Base-by-base conservation (phyloP, 2,113 vertebrate genomes). In the Amblyopsis rosae region DNA sequence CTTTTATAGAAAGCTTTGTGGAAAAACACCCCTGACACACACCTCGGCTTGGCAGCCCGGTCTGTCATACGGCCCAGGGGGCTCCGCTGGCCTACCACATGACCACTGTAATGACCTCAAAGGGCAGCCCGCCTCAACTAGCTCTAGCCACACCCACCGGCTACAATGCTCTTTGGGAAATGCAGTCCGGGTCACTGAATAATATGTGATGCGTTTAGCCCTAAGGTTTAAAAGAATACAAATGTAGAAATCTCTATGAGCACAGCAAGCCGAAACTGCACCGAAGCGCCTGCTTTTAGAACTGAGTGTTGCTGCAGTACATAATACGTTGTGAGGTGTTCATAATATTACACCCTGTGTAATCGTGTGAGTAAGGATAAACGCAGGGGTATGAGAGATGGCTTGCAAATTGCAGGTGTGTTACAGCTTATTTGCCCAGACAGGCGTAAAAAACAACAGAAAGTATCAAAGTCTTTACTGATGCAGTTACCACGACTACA, bases 1-100 rank as follows among this genome's bases (percentile, higher is more conserved):
- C 90, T 93, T 92, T 93, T 93, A 93, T 92, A 90, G 91, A 92
- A 91, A 90, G 91, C 90, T 93, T 92, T 92, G 91, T 92, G 91
- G 87, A 92, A 92, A 93, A 92, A 92, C 91, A 92, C 92, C 91
- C 92, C 89, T 90, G 92, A 92, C 89, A 90, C 91, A 91, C 88
- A 92, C 91, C 91, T 92, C 81, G 70, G 82, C 70, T 76, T 87
- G 86, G 87, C 89, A 91, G 89, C 82, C 82, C 89, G 66, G 88
- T 93, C 90, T 90, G 92, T 93, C 91, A 93, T 90, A 72, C 80
- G 89, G 87, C 92, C 90, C 92, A 82, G 66, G 91, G 91, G 92
- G 86, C 84, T 81, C 76, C 6, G 51, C 84, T 67, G 79, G 87
- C 83, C 86, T 72, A 75, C 89, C 85, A 90, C 86, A 85, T 91